Percentiles rank a stretch among this genome's conserved stretches.
phyloP scores from a whole-genome alignment of 1,140 invertebrate genomes.

The Telenomus remus region DNA sequence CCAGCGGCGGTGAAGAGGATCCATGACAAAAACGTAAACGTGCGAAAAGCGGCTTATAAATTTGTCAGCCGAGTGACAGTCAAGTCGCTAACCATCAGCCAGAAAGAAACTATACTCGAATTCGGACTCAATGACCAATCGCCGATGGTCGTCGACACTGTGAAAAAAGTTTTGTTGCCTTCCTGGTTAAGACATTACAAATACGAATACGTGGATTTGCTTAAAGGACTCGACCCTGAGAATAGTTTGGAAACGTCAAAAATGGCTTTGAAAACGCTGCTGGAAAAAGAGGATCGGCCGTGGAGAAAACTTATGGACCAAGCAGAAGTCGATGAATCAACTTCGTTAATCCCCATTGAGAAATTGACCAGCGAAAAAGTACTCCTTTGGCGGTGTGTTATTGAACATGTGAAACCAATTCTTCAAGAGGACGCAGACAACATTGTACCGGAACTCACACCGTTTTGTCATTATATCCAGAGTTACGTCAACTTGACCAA shows the following conservation, averaged over 20 bases:
- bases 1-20: constrained; percentile 80
- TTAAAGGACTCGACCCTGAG: constrained; percentile 79
- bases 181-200: constrained; percentile 81
- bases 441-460: constrained; percentile 76
- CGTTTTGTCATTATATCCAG: constrained; percentile 76
- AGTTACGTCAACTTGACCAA: constrained; percentile 67
- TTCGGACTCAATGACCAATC: constrained; percentile 81
- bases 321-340: constrained; percentile 62
- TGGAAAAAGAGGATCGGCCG: constrained; percentile 56
- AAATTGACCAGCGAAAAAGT: constrained; percentile 77
- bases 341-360: constrained; percentile 76
- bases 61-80: constrained; percentile 83
- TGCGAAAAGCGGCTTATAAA: constrained; percentile 83
- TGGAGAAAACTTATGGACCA: constrained; percentile 59
- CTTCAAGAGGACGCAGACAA: constrained; percentile 71
- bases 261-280: constrained; percentile 60
- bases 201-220: constrained; percentile 78
- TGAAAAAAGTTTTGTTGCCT: constrained; percentile 76
- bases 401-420: constrained; percentile 72
- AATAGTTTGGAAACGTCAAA: constrained; percentile 61
- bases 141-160: constrained; percentile 74
- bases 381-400: constrained; percentile 80
- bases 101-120: constrained; percentile 80
- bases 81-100: constrained; percentile 81
- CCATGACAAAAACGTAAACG: constrained; percentile 84